These are phyloP conservation scores for Cylas formicarius DNA, from an alignment of 1,140 invertebrate genomes.

Conservation along the genomic window DNA sequence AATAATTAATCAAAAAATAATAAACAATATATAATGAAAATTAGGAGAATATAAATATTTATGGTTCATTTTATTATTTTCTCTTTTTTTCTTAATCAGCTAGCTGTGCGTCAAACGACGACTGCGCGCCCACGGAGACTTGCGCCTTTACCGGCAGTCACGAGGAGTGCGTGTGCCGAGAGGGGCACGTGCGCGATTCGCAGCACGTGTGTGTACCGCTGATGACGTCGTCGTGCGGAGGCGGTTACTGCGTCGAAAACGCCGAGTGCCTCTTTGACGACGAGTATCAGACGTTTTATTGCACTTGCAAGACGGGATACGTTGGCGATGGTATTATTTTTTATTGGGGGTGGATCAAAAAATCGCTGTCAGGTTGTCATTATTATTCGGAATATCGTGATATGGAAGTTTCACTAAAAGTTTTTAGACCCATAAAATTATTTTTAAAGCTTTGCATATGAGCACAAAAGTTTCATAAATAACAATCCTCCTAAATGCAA, in stretches of 20 bases:
- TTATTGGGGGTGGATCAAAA: too few relatives aligned
- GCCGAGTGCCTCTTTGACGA: conserved; percentile 54
- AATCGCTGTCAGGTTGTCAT: too few relatives aligned
- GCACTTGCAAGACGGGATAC: conserved; percentile 70
- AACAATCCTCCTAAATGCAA: too few relatives aligned
- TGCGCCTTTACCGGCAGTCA: conserved; percentile 46
- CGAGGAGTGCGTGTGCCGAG: conserved; percentile 65
- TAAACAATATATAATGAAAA: too few relatives aligned
- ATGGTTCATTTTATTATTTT: conserved; percentile 2
- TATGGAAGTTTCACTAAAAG: too few relatives aligned
- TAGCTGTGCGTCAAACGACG: conserved; percentile 54
- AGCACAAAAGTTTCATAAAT: too few relatives aligned
- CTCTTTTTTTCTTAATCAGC: conserved; percentile 16
- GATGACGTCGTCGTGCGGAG: conserved; percentile 46
- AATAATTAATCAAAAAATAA: too few relatives aligned
- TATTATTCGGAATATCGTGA: too few relatives aligned
- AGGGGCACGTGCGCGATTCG: conserved; percentile 49
- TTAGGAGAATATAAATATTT: too few relatives aligned
- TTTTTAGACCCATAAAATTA: too few relatives aligned
- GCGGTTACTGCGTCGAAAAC: conserved; percentile 50
- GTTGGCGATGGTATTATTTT: conserved; percentile 72
- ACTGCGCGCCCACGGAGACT: conserved; percentile 69
- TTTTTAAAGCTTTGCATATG: too few relatives aligned
- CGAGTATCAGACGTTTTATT: conserved; percentile 53
- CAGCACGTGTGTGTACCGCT: conserved; percentile 53